These are phyloP conservation scores for Morpho achilles DNA, from an alignment of 2,888 invertebrate genomes.

Conservation along the genomic window DNA sequence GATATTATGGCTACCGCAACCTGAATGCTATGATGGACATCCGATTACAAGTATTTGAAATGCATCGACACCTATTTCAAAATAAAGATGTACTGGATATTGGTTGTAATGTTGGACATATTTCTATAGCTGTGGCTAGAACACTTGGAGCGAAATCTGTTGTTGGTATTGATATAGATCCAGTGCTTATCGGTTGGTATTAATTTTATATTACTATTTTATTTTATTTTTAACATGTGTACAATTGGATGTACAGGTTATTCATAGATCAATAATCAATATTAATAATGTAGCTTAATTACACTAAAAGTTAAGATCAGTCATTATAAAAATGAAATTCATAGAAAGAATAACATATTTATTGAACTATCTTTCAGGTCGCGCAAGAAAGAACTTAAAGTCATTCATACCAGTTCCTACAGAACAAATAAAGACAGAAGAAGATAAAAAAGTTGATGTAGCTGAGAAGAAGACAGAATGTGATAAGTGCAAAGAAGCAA, in stretches of 20 bases:
- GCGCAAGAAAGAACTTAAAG: conserved; percentile 63
- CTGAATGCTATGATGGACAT: conserved; percentile 89
- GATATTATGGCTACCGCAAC: conserved; percentile 97
- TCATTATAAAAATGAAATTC: no score
- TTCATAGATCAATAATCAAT: no score
- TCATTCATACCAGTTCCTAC: conserved; percentile 68
- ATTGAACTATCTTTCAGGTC: conserved; percentile 39
- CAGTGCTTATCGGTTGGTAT: conserved; percentile 83
- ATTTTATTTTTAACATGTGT: background rate
- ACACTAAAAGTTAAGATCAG: no score
- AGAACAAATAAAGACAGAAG: conserved; percentile 52
- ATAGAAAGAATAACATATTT: background rate
- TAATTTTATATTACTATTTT: background rate
- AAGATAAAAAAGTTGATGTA: conserved; percentile 51
- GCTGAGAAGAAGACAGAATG: conserved; percentile 56
- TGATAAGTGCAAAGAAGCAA: conserved; percentile 53
- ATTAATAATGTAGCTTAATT: no score
- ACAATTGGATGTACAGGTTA: no score
- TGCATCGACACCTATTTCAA: conserved; percentile 89
- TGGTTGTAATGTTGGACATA: conserved; percentile 98
- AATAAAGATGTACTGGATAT: conserved; percentile 96
- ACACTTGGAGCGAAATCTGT: conserved; percentile 91
- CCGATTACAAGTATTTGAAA: conserved; percentile 88
- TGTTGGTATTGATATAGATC: conserved; percentile 97
- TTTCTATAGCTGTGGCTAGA: conserved; percentile 93